Base-by-base conservation (phyloP, 2,888 invertebrate species). In the Ptychoptera contaminata region DNA sequence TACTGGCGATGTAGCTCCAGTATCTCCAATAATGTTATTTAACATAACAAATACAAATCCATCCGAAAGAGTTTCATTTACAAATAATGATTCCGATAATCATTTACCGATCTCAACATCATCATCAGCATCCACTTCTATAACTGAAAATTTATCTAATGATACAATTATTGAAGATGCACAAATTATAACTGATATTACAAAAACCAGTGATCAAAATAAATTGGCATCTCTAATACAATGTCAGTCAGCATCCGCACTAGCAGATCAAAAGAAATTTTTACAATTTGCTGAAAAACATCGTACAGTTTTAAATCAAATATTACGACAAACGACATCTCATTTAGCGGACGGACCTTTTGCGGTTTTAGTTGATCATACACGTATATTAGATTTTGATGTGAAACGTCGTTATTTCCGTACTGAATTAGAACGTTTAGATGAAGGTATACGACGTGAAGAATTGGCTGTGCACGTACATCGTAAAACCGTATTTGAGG, bases 231-330 rank as follows among this genome's bases (percentile, higher is more conserved):
- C n/a, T 8, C 12, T 11, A 35, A 35, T 35, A 35, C 35, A 35
- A 35, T 12, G 35, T n/a, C 47, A 46, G 15, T 39, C 58, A 32
- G 44, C 52, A 15, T 48, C 52, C 1, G 53, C 60, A 29, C 54
- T 72, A 41, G 69, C 71, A 34, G 82, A 87, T 63, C 81, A 84
- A 48, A 72, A 78, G 50, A 62, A 62, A 53, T 63, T 63, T 45
- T 70, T 90, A 35, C 77, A 75, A 52, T 88, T 88, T 67, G 88
- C 88, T 35, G 88, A 90, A 65, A 84, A 82, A 48, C 90, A 91
- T 65, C 74, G 87, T 44, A 82, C 84, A 3, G 88, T 91, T 29
- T 69, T 91, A 39, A 91, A 91, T 65, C 88, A 91, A 67, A 90
- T 91, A 50, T 66, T 91, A 44, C 74, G 90, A 3, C 87, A 88